A percentile compares a stretch with the other conserved stretches of the same genome.
These are phyloP conservation scores for Caenorhabditis tropicalis DNA, from an alignment of 1,140 invertebrate species.

Conservation along the genomic window DNA sequence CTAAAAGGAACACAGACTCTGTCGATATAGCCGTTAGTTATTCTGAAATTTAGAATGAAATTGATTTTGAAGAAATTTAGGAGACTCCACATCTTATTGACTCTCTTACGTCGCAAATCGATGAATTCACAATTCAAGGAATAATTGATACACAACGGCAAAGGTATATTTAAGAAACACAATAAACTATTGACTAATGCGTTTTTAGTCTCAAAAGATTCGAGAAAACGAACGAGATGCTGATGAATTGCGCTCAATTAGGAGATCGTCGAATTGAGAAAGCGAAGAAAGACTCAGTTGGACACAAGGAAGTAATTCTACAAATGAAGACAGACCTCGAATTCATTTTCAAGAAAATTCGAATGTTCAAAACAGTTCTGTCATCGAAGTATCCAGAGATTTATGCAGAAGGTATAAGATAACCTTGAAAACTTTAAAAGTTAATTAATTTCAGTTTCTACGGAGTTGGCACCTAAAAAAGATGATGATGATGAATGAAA, in stretches of 20 bases:
- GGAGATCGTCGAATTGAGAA: conserved; percentile 45
- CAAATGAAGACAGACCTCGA: conserved; percentile 51
- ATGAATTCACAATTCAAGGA: conserved; percentile 32
- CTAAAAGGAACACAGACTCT: neutral
- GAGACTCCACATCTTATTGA: conserved; percentile 37
- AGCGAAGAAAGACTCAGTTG: conserved; percentile 16
- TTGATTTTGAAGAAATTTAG: neutral
- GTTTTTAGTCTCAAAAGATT: conserved; percentile 41
- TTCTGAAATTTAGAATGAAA: neutral
- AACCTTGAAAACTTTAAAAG: neutral
- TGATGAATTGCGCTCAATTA: conserved; percentile 49
- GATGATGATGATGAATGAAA: neutral
- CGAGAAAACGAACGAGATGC: conserved; percentile 55
- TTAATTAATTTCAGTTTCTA: neutral
- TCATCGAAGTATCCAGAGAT: conserved; percentile 44
- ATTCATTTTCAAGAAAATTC: conserved; percentile 54
- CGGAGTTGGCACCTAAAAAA: neutral
- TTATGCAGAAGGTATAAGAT: neutral
- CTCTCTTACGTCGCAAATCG: conserved; percentile 37
- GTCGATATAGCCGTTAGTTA: neutral
- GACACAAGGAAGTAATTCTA: conserved; percentile 44
- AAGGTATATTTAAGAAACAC: neutral
- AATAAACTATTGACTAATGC: neutral
- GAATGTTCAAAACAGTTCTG: conserved; percentile 45
- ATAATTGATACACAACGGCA: conserved; percentile 41